Conservation (phyloP, 2,113 vertebrate species). For the Micromys minutus region DNA sequence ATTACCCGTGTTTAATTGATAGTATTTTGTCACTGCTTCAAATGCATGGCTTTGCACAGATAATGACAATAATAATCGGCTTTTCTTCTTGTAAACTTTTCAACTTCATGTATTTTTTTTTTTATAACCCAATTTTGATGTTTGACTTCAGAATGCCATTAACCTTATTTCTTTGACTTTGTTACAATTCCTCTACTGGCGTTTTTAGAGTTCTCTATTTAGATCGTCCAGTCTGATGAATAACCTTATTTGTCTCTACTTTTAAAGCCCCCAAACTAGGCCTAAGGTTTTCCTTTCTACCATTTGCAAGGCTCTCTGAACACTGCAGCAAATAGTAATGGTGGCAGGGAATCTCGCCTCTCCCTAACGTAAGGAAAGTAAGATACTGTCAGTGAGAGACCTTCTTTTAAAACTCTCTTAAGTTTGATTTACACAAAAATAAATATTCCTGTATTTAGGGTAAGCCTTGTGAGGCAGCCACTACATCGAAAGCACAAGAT, state of each 20-base stretch:
- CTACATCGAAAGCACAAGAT: not conserved
- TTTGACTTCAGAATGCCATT: not conserved
- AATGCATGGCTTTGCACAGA: not conserved
- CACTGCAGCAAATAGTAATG: not conserved
- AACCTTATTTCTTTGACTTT: not conserved
- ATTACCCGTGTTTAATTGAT: not conserved
- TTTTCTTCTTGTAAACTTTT: not conserved
- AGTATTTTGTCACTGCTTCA: not conserved
- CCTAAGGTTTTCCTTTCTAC: not conserved
- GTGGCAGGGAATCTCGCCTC: not conserved
- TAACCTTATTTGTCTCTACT: not conserved
- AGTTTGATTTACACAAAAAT: not conserved
- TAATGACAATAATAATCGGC: not conserved
- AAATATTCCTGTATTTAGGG: not conserved
- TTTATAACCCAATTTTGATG: not conserved
- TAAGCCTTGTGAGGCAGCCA: not conserved
- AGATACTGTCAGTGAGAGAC: not conserved
- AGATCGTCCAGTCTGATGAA: slow-evolving; percentile 2
- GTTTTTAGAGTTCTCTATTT: not conserved
- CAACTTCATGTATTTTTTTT: not conserved
- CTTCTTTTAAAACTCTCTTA: not conserved
- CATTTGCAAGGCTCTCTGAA: not conserved
- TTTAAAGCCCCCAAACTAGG: not conserved
- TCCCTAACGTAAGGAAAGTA: not conserved
- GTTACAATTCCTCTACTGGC: not conserved